Base-by-base conservation (phyloP, 2,888 invertebrate genomes). In the Hololepta plana region DNA sequence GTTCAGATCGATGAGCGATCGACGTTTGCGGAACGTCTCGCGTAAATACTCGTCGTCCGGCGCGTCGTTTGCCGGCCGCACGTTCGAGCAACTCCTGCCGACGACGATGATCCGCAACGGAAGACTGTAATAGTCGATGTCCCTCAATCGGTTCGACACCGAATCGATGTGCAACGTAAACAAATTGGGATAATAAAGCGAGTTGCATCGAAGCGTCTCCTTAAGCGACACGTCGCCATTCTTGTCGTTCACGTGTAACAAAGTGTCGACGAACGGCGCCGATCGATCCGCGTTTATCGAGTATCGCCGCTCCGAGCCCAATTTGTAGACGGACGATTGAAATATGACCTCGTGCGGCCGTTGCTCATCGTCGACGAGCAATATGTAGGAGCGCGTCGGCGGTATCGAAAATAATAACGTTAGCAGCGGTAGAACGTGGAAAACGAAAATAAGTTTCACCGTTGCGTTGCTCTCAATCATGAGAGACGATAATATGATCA, bases 121-220 rank as follows among this genome's bases (percentile, higher is more conserved):
- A 29, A 82, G 51, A 43, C 82, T 80, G 45, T 80, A 81, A 48
- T 81, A 84, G 46, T 82, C 80, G 34, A 84, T 76, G 38, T 77
- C 77, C 24, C 75, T 63, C 34, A 79, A 59, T 28, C 77, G 60
- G 41, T 74, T 79, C 34, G 82, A 79, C 26, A 76, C 77, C 16
- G 85, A 85, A 49, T 87, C 85, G 32, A 87, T 73, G 52, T 82
- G 80, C 46, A 84, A 68, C 3, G 82, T 84, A 50, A 87, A 84
- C 29, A 85, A 62, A 43, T 76, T 76, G 0, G 85, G 84, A 46
- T 85, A 84, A 37, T 73, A 72, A 15, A 80, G 62, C 33, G 82
- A 82, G 43, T 81, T 74, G 53, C 85, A 85, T 45, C 72, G 65
- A 8, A 85, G 57, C 28, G 63, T 62, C 42, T 73, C 72, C 36